A percentile compares a stretch with the other conserved stretches of the same genome.
phyloP scores from a whole-genome alignment of 2,797 vertebrate genomes.

The Arnoldichthys spilopterus region DNA sequence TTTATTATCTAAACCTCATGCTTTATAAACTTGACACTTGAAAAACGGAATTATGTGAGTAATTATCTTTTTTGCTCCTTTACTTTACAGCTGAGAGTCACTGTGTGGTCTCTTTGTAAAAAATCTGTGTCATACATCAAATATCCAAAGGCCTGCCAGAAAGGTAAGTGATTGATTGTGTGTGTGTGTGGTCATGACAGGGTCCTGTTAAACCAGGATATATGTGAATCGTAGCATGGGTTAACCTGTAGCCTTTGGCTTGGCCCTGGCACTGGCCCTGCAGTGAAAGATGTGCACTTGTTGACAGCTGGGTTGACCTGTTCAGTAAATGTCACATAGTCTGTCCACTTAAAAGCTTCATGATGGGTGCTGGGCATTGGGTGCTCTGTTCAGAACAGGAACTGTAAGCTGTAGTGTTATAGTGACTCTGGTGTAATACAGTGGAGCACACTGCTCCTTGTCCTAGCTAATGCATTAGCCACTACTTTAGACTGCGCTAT shows the following conservation, averaged over 20 bases:
- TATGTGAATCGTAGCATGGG: conserved; percentile 53
- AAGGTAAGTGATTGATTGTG: conserved; percentile 81
- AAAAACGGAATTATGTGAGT: too few species aligned
- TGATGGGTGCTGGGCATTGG: conserved; percentile 69
- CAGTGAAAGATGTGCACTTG: conserved; percentile 55
- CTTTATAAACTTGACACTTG: conserved; percentile 14
- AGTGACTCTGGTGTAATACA: neutral
- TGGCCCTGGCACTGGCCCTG: conserved; percentile 60
- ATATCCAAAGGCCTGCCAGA: conserved; percentile 95
- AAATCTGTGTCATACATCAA: conserved; percentile 99
- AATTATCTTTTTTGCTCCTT: conserved; percentile 36
- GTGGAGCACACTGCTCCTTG: neutral
- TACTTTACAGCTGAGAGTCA: conserved; percentile 88
- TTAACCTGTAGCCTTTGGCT: conserved; percentile 67
- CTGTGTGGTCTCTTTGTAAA: conserved; percentile 96
- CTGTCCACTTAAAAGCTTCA: conserved; percentile 68
- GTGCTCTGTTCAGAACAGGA: conserved; percentile 40
- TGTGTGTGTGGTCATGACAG: conserved; percentile 56
- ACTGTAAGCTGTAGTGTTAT: neutral
- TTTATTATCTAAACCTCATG: neutral
- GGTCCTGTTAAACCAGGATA: conserved; percentile 51
- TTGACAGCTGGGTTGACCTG: conserved; percentile 74
- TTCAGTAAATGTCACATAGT: conserved; percentile 74
- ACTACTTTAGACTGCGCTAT: neutral
- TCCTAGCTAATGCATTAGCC: neutral